Evolutionary conservation across 2,888 invertebrate species (phyloP).

Genomic region (Drosophila putrida): DNA sequence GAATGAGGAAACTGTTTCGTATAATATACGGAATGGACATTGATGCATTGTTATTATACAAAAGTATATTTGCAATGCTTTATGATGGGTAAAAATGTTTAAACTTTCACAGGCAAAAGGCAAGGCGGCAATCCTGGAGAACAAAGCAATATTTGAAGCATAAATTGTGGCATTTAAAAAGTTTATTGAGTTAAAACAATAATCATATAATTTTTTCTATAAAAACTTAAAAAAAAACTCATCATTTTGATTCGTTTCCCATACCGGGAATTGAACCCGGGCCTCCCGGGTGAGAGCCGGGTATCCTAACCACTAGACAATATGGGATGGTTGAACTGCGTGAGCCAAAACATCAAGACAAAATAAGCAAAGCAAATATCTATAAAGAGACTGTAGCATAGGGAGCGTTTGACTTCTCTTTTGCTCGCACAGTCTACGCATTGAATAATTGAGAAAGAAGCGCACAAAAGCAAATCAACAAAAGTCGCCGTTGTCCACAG

Average conservation of each 20-base stretch:
- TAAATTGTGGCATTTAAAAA: no score
- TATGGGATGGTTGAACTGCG: conserved; percentile 40
- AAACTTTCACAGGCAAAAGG: background rate
- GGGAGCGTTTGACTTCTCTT: conserved; percentile 1
- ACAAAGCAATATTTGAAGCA: background rate
- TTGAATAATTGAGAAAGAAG: conserved; percentile 43
- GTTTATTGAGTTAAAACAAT: background rate
- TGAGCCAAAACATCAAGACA: background rate
- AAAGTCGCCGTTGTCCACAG: conserved; percentile 42
- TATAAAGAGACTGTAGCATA: conserved; percentile 14
- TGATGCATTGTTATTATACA: conserved; percentile 25
- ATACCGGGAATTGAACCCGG: conserved; percentile 77
- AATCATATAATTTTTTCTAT: background rate
- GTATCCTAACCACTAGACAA: conserved; percentile 78
- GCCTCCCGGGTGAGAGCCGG: conserved; percentile 77
- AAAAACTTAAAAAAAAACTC: background rate
- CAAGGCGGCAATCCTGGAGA: background rate
- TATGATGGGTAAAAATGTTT: conserved; percentile 7
- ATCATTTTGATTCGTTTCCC: conserved; percentile 41
- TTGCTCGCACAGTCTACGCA: conserved; percentile 23
- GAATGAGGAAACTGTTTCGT: conserved; percentile 6
- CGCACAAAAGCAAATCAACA: conserved; percentile 42
- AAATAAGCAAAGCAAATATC: conserved; percentile 4
- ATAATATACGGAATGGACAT: conserved; percentile 22
- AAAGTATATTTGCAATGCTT: conserved; percentile 11